Percentiles rank a stretch among this genome's conserved stretches.
Evolutionary conservation across 2,888 invertebrate genomes (phyloP).

Genomic region (Drosophila algonquin): DNA sequence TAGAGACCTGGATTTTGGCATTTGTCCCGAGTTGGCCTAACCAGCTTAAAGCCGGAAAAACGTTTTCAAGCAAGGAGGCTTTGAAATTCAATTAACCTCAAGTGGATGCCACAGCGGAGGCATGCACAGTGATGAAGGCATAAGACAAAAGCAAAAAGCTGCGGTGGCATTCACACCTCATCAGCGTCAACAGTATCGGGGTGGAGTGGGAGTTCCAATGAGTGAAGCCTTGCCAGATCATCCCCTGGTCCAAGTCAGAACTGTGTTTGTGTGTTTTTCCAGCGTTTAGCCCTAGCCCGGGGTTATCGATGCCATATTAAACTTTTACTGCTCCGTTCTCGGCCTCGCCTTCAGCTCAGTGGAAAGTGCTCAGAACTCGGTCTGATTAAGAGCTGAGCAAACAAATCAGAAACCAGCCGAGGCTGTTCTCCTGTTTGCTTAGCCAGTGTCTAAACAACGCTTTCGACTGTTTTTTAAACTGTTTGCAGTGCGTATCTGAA

Average conservation of each 20-base stretch:
- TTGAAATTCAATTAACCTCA: conserved; percentile 83
- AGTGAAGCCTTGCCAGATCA: conserved; percentile 12
- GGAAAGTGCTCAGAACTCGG: conserved; percentile 58
- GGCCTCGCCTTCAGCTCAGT: conserved; percentile 22
- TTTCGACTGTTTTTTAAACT: conserved; percentile 75
- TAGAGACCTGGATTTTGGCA: conserved; percentile 49
- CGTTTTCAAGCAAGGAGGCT: conserved; percentile 62
- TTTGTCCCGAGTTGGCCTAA: conserved; percentile 51
- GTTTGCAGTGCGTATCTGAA: conserved; percentile 53
- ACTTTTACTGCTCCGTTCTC: conserved; percentile 43
- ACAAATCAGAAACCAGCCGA: conserved; percentile 64
- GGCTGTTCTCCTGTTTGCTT: conserved; percentile 59
- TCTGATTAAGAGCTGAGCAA: conserved; percentile 76
- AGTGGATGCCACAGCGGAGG: conserved; percentile 72
- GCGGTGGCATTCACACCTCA: conserved; percentile 80
- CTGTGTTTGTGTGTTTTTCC: conserved; percentile 43
- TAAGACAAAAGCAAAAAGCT: conserved; percentile 65
- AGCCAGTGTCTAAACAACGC: conserved; percentile 73
- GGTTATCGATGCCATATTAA: conserved; percentile 57
- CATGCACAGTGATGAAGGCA: conserved; percentile 55
- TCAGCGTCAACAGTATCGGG: conserved; percentile 56
- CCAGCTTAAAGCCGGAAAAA: conserved; percentile 67
- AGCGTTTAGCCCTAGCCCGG: conserved; percentile 50
- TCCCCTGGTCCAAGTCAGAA: conserved; percentile 33
- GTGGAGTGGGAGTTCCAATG: conserved; percentile 4